Percentiles rank a stretch among this genome's conserved stretches.
Conservation (phyloP, 2,888 invertebrate species). For the Arge pagana region DNA sequence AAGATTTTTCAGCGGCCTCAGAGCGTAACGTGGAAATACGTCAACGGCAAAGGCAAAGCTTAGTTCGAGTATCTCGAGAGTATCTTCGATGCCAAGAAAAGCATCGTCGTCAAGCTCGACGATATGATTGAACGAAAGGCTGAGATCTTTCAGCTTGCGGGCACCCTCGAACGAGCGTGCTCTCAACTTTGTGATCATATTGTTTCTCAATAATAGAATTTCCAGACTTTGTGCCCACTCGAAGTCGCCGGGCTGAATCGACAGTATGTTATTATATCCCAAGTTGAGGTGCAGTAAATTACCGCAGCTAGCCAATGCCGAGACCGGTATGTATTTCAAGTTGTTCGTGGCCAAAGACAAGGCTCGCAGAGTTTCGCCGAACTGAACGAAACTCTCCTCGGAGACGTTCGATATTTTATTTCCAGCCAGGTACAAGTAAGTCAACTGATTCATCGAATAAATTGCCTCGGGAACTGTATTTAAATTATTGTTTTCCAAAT, state of each 20-base stretch:
- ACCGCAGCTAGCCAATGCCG: slow-evolving; percentile 72
- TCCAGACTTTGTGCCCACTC: slow-evolving; percentile 80
- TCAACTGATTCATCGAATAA: slow-evolving; percentile 68
- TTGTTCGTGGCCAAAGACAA: slow-evolving; percentile 82
- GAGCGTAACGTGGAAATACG: slow-evolving; percentile 75
- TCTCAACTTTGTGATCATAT: slow-evolving; percentile 71
- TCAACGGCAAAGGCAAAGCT: slow-evolving; percentile 85
- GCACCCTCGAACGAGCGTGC: slow-evolving; percentile 60
- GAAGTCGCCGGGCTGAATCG: slow-evolving; percentile 78
- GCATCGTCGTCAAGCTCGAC: slow-evolving; percentile 80
- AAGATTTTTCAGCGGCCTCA: slow-evolving; percentile 74
- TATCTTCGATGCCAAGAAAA: slow-evolving; percentile 76
- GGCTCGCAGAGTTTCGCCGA: slow-evolving; percentile 71
- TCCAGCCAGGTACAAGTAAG: slow-evolving; percentile 82
- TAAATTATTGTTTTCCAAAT: slow-evolving; percentile 80
- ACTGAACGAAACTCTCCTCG: slow-evolving; percentile 66
- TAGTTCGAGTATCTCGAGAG: slow-evolving; percentile 81
- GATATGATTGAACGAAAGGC: slow-evolving; percentile 89
- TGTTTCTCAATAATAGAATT: slow-evolving; percentile 82
- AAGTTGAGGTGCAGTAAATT: slow-evolving; percentile 84
- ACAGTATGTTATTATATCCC: slow-evolving; percentile 84
- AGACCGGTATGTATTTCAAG: slow-evolving; percentile 72
- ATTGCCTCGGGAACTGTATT: slow-evolving; percentile 73
- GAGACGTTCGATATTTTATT: slow-evolving; percentile 71
- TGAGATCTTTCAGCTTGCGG: slow-evolving; percentile 81